A percentile compares a stretch with the other conserved stretches of the same genome.
Evolutionary conservation across 2,797 vertebrate genomes (phyloP).

Genomic region (Carcharodon carcharias): DNA sequence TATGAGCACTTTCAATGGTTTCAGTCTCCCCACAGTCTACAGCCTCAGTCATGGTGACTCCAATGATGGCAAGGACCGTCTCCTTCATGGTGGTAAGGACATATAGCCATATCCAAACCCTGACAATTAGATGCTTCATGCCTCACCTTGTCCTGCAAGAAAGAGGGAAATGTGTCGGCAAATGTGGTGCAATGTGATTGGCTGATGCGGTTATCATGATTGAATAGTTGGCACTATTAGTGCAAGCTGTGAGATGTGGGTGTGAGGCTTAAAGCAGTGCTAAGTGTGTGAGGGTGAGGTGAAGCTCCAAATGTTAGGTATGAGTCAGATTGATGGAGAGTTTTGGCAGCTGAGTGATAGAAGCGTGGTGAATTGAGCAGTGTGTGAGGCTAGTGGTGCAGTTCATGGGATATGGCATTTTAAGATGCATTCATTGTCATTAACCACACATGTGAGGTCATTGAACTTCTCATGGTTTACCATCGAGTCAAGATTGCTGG

Average conservation of each 20-base stretch:
- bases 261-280: background rate
- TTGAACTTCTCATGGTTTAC: background rate
- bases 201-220: background rate
- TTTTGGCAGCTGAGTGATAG: background rate
- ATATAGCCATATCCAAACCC: background rate
- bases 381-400: background rate
- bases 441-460: background rate
- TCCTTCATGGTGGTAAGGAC: background rate
- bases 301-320: background rate
- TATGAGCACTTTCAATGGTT: background rate
- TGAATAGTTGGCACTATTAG: background rate
- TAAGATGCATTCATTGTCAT: background rate
- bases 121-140: background rate
- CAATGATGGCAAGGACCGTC: background rate
- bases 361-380: background rate
- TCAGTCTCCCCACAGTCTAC: background rate
- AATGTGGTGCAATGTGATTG: background rate
- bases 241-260: background rate
- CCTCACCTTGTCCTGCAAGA: background rate
- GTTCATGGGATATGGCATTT: background rate
- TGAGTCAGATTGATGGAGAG: background rate
- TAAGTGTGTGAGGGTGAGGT: background rate
- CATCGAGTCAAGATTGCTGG: background rate
- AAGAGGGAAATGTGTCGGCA: background rate
- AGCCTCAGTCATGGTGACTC: background rate